Base-by-base conservation (phyloP, 2,797 vertebrate genomes). In the Pangasius sanitwongsei region DNA sequence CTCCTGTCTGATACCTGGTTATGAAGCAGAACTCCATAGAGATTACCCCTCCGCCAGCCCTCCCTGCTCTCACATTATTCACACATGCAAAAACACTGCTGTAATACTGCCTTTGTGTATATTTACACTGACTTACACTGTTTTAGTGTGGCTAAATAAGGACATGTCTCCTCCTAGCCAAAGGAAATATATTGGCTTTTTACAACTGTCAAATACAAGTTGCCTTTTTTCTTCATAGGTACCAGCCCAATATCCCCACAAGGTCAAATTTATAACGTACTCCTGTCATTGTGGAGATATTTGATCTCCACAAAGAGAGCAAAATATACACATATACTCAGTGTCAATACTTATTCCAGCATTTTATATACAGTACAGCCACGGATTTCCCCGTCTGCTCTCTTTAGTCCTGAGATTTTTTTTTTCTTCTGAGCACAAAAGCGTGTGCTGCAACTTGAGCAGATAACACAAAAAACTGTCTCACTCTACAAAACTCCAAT, bases 391-490 rank as follows among this genome's bases (percentile, higher is more conserved):
- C 15, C 3, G 63, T 50, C 41, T 18, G 69, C 63, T 85, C 23
- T 34, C n/a, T 67, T 85, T 53, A 85, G 16, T 50, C 23, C 11
- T 53, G 44, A 67, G 16, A 50, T 69, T 84, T 50, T 20, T 63
- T 48, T 50, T 83, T 53, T 28, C 61, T 28, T 12, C n/a, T 48
- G 59, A 59, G 55, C 78, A 82, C 55, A 82, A 59, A 75, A 25
- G 15, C 61, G 63, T 89, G 86, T 25, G 83, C 28, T 78, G 72
- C 74, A 81, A 78, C 8, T 37, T 85, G 61, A 90, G 69, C 70
- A 78, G 74, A 84, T 72, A 84, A 82, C 83, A 87, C 69, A 91
- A 55, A 88, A 44, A 82, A 69, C 41, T 25, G 67, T 65, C 50
- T 82, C 53, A 72, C 8, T 57, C 61, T 78, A 83, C 48, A 86